Percentiles rank a stretch among this genome's conserved stretches.
These are phyloP conservation scores for Rhynchophorus ferrugineus DNA, from an alignment of 1,140 invertebrate genomes.

Conservation along the genomic window DNA sequence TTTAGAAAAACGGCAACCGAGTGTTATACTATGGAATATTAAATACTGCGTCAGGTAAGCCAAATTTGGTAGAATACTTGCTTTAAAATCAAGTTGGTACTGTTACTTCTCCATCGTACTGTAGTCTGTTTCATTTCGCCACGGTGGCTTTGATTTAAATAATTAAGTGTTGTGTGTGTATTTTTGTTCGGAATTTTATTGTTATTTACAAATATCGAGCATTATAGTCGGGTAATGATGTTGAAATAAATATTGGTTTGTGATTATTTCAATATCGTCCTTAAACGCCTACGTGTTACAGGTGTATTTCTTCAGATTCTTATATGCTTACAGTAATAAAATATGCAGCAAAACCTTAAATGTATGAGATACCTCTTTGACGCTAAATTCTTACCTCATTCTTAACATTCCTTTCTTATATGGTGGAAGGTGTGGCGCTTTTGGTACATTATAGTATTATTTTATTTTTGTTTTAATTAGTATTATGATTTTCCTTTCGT, in stretches of 20 bases:
- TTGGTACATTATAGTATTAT: constrained; percentile 6
- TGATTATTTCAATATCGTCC: constrained; percentile 8
- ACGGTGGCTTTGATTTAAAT: constrained; percentile 20
- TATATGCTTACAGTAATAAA: constrained; percentile 6
- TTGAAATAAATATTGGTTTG: constrained; percentile 8
- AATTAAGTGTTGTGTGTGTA: constrained; percentile 11
- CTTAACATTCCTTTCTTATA: constrained; percentile 28
- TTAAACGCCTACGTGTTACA: constrained; percentile 12
- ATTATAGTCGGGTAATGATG: constrained; percentile 1
- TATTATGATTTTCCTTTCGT: constrained; percentile 7
- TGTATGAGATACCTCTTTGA: constrained; percentile 15
- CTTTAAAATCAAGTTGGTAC: constrained; percentile 6
- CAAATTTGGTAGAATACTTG: constrained; percentile 4
- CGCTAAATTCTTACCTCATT: constrained; percentile 31
- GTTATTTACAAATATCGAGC: neutral
- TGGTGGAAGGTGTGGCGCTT: constrained; percentile 30
- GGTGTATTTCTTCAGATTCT: constrained; percentile 16
- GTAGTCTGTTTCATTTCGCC: constrained; percentile 6
- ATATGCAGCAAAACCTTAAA: constrained; percentile 23
- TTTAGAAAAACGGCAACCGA: neutral
- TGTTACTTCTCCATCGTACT: constrained; percentile 9
- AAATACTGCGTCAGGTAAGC: constrained; percentile 6
- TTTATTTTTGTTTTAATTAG: constrained; percentile 9
- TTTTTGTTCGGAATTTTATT: neutral
- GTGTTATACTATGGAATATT: constrained; percentile 6